Percentiles rank a stretch among this genome's conserved stretches.
These are phyloP conservation scores for Calliphora vomitoria DNA, from an alignment of 2,888 invertebrate genomes.

Conservation along the genomic window DNA sequence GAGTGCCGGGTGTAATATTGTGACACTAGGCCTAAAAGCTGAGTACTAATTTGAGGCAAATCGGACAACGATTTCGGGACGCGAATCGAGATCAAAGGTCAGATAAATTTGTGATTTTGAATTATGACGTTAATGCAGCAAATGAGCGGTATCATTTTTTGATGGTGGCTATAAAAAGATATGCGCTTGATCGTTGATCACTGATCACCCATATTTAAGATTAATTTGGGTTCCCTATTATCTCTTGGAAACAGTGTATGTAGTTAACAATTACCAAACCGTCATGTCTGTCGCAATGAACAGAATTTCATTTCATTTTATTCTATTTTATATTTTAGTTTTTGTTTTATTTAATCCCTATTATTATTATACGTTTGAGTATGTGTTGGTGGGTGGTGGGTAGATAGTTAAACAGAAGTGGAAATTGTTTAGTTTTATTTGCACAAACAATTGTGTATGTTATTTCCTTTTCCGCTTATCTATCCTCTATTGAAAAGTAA, in stretches of 20 bases:
- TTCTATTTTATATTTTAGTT: slow-evolving; percentile 18
- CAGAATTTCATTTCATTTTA: not conserved
- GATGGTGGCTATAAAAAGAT: no score
- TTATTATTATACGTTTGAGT: not conserved
- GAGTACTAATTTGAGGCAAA: no score
- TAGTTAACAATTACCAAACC: not conserved
- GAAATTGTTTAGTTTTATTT: slow-evolving; percentile 54
- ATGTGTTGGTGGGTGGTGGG: not conserved
- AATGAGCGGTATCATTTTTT: no score
- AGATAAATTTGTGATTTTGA: no score
- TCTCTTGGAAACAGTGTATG: not conserved
- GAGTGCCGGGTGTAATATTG: no score
- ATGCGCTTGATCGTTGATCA: no score
- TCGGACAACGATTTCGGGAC: no score
- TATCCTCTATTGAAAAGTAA: slow-evolving; percentile 36
- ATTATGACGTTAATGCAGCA: no score
- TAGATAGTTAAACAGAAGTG: not conserved
- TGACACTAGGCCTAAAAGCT: no score
- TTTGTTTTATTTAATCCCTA: slow-evolving; percentile 43
- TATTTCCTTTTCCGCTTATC: slow-evolving; percentile 53
- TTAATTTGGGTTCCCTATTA: no score
- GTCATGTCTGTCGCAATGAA: not conserved
- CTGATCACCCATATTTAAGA: no score
- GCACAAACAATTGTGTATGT: slow-evolving; percentile 31
- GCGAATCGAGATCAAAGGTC: no score